phyloP scores from a whole-genome alignment of 2,113 vertebrate species.

The Syngnathus scovelli region DNA sequence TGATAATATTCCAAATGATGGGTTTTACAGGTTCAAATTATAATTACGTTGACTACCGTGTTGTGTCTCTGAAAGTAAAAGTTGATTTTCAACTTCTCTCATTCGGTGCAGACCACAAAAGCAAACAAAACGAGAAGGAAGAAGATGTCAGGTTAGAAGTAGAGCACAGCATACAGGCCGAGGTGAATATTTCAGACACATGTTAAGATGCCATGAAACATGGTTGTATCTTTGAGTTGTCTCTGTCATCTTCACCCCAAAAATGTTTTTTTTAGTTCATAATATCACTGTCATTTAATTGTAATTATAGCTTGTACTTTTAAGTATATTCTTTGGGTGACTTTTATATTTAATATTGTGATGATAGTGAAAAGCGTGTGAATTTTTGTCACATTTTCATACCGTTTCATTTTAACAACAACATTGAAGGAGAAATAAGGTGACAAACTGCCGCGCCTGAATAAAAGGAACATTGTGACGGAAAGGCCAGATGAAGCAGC shows the following conservation, averaged over 20 bases:
- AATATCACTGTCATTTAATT: background rate
- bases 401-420: background rate
- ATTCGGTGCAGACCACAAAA: background rate
- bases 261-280: background rate
- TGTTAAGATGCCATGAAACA: background rate
- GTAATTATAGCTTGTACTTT: background rate
- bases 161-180: background rate
- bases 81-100: background rate
- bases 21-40: background rate
- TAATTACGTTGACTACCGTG: background rate
- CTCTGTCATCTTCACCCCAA: background rate
- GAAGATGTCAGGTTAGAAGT: background rate
- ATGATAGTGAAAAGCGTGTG: background rate
- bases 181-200: background rate
- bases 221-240: background rate
- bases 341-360: background rate
- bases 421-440: background rate
- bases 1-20: background rate
- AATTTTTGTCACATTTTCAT: background rate
- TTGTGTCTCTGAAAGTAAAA: background rate
- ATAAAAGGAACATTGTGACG: constrained; percentile 28
- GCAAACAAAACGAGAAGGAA: background rate
- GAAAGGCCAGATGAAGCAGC: constrained; percentile 44
- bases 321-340: background rate
- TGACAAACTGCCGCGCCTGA: constrained; percentile 32